Evolutionary conservation across 2,113 vertebrate genomes (phyloP), one percentile per base, ranked within the genome.

Genomic region (Brevimyrus niger): DNA sequence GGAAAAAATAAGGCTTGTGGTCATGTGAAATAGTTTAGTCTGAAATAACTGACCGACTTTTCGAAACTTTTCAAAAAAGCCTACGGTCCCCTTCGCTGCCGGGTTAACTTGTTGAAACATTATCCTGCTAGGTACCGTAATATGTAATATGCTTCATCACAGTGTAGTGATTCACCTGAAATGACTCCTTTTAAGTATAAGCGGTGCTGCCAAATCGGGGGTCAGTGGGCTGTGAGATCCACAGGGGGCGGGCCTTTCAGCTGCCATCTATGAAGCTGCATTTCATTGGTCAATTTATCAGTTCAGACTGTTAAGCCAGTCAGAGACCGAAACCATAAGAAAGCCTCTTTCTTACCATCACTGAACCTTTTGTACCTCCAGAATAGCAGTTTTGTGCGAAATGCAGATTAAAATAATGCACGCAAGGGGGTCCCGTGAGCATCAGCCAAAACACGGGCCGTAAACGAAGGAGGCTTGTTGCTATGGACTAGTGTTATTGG

Each of bases 401-500:
- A n/a, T 76, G 31, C 13, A 76, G 23, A 76, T 17, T 13, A 76
- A 17, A 65, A 65, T 65, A 65, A 65, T 69, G 61, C 61, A 35
- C 4, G 42, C 4, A 38, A 19, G 69, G 73, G 73, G 73, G 31
- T 2, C 4, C 11, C 2, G 35, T 80, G 31, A 42, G 73, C 42
- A 17, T 46, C 44, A 46, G 82, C 82, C 82, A 47, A 82, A 38
- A 42, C 88, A 21, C 1, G 13, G 93, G 53, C 88, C 91, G 42
- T 89, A 92, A 91, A 88, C 86, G 35, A 92, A 93, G 90, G 55
- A 87, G 88, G 88, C 65, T 27, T 50, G 95, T 96, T 95, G 94
- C 95, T 95, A 94, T 95, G 95, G 92, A 93, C 90, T 84, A 94
- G 92, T 96, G 95, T 96, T 96, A 87, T 94, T 92, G 93, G 91